Percentiles rank a stretch among this genome's conserved stretches.
Evolutionary conservation across 2,888 invertebrate species (phyloP).

Genomic region (Drosophila gaucha): DNA sequence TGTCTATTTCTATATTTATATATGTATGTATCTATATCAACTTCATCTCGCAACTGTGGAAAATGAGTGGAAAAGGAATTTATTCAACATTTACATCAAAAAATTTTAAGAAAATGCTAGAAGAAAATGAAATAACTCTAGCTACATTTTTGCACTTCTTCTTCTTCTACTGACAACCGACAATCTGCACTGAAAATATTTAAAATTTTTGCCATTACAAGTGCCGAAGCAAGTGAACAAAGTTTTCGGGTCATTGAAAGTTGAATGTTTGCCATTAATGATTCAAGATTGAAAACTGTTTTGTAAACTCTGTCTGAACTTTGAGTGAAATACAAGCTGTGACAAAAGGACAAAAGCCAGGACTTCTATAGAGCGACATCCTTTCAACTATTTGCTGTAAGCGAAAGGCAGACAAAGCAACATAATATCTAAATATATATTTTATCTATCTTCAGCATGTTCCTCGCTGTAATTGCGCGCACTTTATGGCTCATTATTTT

Average conservation of each 20-base stretch:
- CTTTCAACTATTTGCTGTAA: constrained; percentile 55
- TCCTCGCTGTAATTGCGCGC: constrained; percentile 52
- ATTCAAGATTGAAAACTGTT: constrained; percentile 17
- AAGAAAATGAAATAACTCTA: no score
- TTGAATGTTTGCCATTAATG: constrained; percentile 4
- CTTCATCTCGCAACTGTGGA: no score
- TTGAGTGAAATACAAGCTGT: constrained; percentile 31
- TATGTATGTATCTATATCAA: no score
- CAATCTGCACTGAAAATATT: background rate
- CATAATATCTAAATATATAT: constrained; percentile 26
- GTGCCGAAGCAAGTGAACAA: background rate
- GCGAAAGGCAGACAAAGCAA: constrained; percentile 37
- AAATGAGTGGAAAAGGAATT: no score
- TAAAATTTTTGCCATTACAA: background rate
- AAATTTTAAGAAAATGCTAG: no score
- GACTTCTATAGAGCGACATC: constrained; percentile 17
- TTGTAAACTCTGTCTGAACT: constrained; percentile 13
- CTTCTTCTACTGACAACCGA: no score
- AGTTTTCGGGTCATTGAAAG: constrained; percentile 9
- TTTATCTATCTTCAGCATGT: background rate
- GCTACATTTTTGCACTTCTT: no score
- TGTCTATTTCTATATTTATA: no score
- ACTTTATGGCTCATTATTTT: constrained; percentile 77
- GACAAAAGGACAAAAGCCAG: constrained; percentile 7
- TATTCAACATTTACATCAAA: no score